Base-by-base conservation (phyloP, 2,797 vertebrate genomes). In the Adelosebastes latens region DNA sequence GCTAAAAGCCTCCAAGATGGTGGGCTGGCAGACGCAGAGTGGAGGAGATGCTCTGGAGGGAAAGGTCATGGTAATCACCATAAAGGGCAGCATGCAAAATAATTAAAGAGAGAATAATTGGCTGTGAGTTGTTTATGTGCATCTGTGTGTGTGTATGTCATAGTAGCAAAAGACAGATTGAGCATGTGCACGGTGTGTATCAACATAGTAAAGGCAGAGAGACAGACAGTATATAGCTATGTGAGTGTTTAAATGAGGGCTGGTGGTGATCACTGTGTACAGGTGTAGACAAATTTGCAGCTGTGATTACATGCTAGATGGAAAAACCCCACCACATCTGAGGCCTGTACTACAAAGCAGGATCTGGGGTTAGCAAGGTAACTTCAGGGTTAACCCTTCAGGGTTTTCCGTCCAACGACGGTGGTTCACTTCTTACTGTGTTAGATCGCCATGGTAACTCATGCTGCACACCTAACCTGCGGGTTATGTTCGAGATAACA, bases 91-190 rank as follows among this genome's bases (percentile, higher is more conserved):
- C 70, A 64, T 90, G 88, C 87, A 88, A 90, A 92, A 92, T 93
- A 91, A 95, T 95, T 95, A 94, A 95, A 90, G 83, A 80, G 85
- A 83, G 87, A 93, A 87, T 94, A 95, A 95, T 95, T 93, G 93
- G 87, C 91, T 88, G 80, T 27, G 24, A 83, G 88, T 90, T 95
- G 91, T 92, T 91, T 89, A 86, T 82, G 78, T 78, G 88, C 62
- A 53, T 81, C 34, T 71, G 18, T 79, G 36, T 61, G 34, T 78
- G 46, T 56, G 61, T 77, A 70, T 74, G 70, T 82, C 67, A 78
- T 82, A 63, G 79, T 31, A 71, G 76, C 46, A 77, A 74, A 71
- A 80, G 68, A 79, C 60, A 42, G 69, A 16, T 11, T 64, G 49
- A 72, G 66, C 56, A 61, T 67, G 74, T 53, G 69, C 29, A 29